Base-by-base conservation (phyloP, 1,140 invertebrate species). In the Solenopsis fugax region DNA sequence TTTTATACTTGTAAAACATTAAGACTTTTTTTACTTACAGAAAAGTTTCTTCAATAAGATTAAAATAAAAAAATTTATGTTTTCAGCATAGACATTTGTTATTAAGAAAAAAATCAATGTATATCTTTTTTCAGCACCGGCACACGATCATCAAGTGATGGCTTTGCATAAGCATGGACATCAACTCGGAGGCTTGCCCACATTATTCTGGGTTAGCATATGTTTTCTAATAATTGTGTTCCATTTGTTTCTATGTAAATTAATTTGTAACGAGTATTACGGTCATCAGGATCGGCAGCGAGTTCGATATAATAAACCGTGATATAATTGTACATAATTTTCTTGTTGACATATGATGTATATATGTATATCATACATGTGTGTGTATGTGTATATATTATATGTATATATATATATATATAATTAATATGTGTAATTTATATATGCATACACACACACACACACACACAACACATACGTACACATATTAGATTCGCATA, bases 151-250 rank as follows among this genome's bases (percentile, higher is more conserved):
- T 92, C 97, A 99, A 94, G 96, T 99, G 0, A 98, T 99, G 92
- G 98, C 98, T 0, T 94, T 99, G 88, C 99, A 99, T 93, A 98
- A 97, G 93, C 98, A 99, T 94, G 98, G 98, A 0, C 97, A 98
- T 95, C 97, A 97, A 89, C 96, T 98, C 84, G 98, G 98, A 65
- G 98, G 98, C 0, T 94, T 99, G 78, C 98, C 98, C 29, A 98
- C 98, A 0, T 95, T 99, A 54, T 99, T 99, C 95, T 99, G 99
- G 99, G 97, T 98, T 0, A 97, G 98, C 21, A 97, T 99, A 88
- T 97, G 97, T 92, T 97, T 98, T 93, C 96, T 99, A 81, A 98
- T 99, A 88, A 96, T 99, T 87, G 96, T 99, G 87, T 99, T 99
- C 95, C 99, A 99, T 96, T 95, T 99, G 87, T 99, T 99, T 95